A percentile compares a stretch with the other conserved stretches of the same genome.
Conservation (phyloP, 2,888 invertebrate genomes). For the Villa cingulata region DNA sequence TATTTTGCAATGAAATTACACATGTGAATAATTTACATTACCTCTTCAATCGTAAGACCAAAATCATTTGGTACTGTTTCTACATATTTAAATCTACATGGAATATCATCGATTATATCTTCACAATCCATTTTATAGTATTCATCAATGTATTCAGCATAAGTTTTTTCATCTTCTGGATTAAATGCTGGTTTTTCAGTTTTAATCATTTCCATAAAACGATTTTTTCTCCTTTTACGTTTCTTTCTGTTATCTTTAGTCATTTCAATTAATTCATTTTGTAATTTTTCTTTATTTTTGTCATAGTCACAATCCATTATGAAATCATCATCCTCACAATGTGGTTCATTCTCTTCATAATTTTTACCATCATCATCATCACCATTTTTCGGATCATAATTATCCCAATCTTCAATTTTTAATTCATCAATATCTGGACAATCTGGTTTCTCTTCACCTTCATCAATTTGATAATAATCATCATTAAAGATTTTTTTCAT, state of each 20-base stretch:
- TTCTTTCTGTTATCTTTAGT: constrained; percentile 44
- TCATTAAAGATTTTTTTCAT: constrained; percentile 82
- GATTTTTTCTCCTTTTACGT: constrained; percentile 53
- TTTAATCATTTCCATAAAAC: constrained; percentile 58
- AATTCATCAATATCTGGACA: constrained; percentile 63
- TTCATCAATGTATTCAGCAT: constrained; percentile 82
- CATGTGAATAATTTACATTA: constrained; percentile 28
- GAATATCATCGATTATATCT: constrained; percentile 83
- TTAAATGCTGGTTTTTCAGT: constrained; percentile 74
- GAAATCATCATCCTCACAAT: constrained; percentile 72
- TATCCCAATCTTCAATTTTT: constrained; percentile 35
- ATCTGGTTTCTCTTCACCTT: constrained; percentile 62
- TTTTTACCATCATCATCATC: constrained; percentile 42
- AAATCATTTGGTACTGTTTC: constrained; percentile 80
- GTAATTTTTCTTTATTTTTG: constrained; percentile 41
- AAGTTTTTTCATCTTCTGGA: constrained; percentile 58
- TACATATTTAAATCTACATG: constrained; percentile 86
- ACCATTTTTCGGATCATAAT: constrained; percentile 47
- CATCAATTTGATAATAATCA: constrained; percentile 65
- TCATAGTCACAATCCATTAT: constrained; percentile 86
- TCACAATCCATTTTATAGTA: constrained; percentile 93
- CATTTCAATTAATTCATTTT: constrained; percentile 44
- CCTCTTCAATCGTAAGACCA: constrained; percentile 84
- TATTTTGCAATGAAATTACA: too few relatives aligned
- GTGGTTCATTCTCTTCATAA: constrained; percentile 37